Percentiles rank a stretch among this genome's conserved stretches.
Evolutionary conservation across 2,113 vertebrate genomes (phyloP).

Genomic region (Carlito syrichta): DNA sequence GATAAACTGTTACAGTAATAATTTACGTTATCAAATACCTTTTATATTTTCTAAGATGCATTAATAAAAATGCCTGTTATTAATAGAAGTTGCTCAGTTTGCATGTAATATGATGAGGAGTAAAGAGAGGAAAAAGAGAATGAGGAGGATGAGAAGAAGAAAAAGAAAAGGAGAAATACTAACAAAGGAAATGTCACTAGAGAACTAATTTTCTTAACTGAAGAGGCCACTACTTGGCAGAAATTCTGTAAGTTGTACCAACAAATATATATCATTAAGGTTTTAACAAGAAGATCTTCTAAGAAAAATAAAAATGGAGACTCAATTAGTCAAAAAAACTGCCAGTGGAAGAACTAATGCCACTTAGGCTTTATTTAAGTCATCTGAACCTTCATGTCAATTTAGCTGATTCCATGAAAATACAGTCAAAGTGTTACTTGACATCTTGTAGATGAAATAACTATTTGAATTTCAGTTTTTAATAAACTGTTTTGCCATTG

Average conservation of each 20-base stretch:
- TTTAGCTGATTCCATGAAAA: background rate
- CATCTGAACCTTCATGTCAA: background rate
- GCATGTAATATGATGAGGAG: background rate
- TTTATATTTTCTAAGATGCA: background rate
- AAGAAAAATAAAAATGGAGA: background rate
- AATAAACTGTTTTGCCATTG: background rate
- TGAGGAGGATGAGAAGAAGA: background rate
- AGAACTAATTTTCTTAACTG: background rate
- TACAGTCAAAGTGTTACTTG: background rate
- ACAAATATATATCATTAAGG: background rate
- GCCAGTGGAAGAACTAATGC: background rate
- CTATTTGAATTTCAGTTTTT: background rate
- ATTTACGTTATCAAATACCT: background rate
- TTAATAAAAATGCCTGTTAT: background rate
- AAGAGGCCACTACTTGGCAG: background rate
- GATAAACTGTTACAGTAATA: background rate
- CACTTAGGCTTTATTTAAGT: background rate
- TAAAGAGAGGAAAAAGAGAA: background rate
- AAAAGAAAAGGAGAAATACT: too few relatives aligned
- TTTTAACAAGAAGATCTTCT: background rate
- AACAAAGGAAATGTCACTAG: background rate
- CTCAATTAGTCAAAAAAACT: conserved; percentile 7
- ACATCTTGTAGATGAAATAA: background rate
- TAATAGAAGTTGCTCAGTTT: background rate
- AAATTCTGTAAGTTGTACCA: background rate